phyloP scores from a whole-genome alignment of 2,113 vertebrate species.

The Elaphurus davidianus region DNA sequence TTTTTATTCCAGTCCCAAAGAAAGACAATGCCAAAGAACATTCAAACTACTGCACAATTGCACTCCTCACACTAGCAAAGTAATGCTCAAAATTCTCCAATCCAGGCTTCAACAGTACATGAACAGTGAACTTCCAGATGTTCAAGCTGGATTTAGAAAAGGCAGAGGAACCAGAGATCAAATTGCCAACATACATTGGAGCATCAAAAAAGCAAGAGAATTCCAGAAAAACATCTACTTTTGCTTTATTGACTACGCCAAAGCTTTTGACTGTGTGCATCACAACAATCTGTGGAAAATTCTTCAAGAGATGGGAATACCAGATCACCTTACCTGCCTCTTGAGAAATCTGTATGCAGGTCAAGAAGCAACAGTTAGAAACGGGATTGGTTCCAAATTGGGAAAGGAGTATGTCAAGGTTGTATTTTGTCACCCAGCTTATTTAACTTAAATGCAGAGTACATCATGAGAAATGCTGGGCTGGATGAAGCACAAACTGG shows the following conservation, averaged over 20 bases:
- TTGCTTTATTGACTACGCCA: neutral
- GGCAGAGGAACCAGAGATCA: neutral
- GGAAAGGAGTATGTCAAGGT: neutral
- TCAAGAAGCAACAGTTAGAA: neutral
- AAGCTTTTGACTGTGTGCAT: neutral
- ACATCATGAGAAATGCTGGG: neutral
- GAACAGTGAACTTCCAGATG: neutral
- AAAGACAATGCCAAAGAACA: neutral
- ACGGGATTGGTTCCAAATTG: neutral
- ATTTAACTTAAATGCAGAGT: neutral
- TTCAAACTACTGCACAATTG: neutral
- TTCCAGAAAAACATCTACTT: neutral
- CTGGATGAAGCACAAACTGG: neutral
- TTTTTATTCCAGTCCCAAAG: neutral
- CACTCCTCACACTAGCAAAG: neutral
- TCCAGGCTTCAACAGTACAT: rapidly evolving
- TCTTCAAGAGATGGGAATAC: neutral
- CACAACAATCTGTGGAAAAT: neutral
- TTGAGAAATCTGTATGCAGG: neutral
- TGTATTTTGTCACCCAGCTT: neutral
- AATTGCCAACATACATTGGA: neutral
- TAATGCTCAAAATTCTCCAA: neutral
- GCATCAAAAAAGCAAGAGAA: neutral
- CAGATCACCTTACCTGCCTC: neutral
- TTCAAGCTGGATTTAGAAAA: neutral